Base-by-base conservation (phyloP, 2,113 vertebrate species). In the Lathamus discolor region DNA sequence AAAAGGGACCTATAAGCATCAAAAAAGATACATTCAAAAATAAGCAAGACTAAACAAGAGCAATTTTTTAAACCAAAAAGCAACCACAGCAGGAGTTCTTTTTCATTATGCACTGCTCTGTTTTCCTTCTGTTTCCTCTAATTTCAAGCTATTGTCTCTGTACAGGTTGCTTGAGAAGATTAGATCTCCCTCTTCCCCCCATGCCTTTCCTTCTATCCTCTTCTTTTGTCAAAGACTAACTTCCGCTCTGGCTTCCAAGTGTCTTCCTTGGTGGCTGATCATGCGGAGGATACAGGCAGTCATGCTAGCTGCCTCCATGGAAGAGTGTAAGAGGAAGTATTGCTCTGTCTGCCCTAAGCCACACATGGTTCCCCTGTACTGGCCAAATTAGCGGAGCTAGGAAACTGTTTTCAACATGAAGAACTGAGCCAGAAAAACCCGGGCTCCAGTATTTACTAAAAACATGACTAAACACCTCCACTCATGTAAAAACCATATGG, bases 401-500 rank as follows among this genome's bases (percentile, higher is more conserved):
- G 76, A 96, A 31, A 59, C 75, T 70, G 24, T 91, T 96, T 92
- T 66, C 75, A 92, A 31, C 55, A 59, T 64, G 77, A 88, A 90
- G 75, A 91, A 88, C 57, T 70, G 62, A 95, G 76, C 92, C 96
- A 95, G 93, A 86, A 74, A 91, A 83, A 85, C 74, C n/a, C 51
- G 84, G 81, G 80, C 69, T 86, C 66, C 67, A 33, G 19, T 24
- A 89, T 90, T 70, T 81, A 22, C 93, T 78, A 81, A 84, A 96
- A 90, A 86, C 59, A 96, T 86, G 90, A 94, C 94, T 90, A 93
- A 96, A 96, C 83, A 93, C 86, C 92, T 94, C 91, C 85, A 95
- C 10, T 39, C 76, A 66, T 90, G 46, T 93, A 90, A 95, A 91
- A 93, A 75, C 3, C 84, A 83, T 73, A 87, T 69, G 92, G 86